Percentiles rank a stretch among this genome's conserved stretches.
phyloP scores from a whole-genome alignment of 2,113 vertebrate species.

The Megaleporinus macrocephalus region DNA sequence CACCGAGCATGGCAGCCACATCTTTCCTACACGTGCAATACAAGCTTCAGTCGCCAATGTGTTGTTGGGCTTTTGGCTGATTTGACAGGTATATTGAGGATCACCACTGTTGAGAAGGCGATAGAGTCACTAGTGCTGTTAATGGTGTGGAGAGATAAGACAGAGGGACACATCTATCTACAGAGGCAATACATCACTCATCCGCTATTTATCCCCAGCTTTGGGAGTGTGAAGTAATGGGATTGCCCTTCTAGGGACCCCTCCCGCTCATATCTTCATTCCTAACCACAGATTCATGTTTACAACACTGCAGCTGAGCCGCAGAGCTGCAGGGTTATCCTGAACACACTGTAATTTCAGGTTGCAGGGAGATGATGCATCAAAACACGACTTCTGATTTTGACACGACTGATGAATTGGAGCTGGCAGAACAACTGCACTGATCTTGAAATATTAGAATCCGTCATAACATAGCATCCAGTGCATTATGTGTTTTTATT shows the following conservation, averaged over 20 bases:
- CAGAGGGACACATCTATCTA: neutral
- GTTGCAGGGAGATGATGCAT: neutral
- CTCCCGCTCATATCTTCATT: slow-evolving; percentile 27
- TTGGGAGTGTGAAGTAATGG: slow-evolving; percentile 36
- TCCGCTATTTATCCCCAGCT: slow-evolving; percentile 25
- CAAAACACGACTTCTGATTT: neutral
- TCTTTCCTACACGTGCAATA: neutral
- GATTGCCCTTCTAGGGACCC: neutral
- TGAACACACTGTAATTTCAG: neutral
- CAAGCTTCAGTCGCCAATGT: neutral
- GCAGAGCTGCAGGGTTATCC: neutral
- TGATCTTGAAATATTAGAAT: no score
- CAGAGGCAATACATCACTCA: neutral
- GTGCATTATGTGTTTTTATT: no score
- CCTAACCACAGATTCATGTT: slow-evolving; percentile 22
- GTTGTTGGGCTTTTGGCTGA: slow-evolving; percentile 25
- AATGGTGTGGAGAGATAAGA: slow-evolving; percentile 5
- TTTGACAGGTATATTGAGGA: slow-evolving; percentile 24
- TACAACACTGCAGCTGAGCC: neutral
- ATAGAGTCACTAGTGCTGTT: neutral
- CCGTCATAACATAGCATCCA: no score
- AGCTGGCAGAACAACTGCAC: no score
- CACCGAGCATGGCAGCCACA: neutral
- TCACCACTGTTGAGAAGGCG: neutral
- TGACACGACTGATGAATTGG: no score